Evolutionary conservation across 2,888 invertebrate species (phyloP).

Genomic region (Deroplatys truncata): DNA sequence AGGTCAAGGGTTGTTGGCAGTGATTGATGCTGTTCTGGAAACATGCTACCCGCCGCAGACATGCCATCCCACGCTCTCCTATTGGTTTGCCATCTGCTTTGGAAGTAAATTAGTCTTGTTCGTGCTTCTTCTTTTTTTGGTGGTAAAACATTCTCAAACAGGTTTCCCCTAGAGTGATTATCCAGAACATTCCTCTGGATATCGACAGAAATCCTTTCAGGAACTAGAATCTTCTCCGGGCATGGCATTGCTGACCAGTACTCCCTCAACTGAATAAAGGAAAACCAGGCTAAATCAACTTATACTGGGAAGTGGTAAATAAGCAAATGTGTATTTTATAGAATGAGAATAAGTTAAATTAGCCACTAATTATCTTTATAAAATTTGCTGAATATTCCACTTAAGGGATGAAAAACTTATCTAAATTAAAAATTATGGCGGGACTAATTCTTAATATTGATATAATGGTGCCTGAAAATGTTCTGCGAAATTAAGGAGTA

Average conservation of each 20-base stretch:
- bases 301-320: too few species aligned
- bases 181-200: not conserved
- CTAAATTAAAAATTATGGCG: too few species aligned
- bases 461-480: too few species aligned
- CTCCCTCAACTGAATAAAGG: too few species aligned
- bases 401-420: too few species aligned
- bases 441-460: too few species aligned
- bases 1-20: not conserved
- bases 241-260: not conserved
- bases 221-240: not conserved
- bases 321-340: too few species aligned
- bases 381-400: too few species aligned
- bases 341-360: too few species aligned
- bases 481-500: too few species aligned
- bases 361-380: too few species aligned
- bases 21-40: not conserved
- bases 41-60: not conserved
- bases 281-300: too few species aligned
- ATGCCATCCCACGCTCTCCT: not conserved
- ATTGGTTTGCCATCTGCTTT: not conserved
- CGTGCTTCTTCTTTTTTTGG: not conserved
- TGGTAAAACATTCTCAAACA: not conserved
- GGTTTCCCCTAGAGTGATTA: not conserved
- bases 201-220: not conserved
- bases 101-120: not conserved